Evolutionary conservation across 2,797 vertebrate species (phyloP).

Genomic region (Fringilla coelebs): DNA sequence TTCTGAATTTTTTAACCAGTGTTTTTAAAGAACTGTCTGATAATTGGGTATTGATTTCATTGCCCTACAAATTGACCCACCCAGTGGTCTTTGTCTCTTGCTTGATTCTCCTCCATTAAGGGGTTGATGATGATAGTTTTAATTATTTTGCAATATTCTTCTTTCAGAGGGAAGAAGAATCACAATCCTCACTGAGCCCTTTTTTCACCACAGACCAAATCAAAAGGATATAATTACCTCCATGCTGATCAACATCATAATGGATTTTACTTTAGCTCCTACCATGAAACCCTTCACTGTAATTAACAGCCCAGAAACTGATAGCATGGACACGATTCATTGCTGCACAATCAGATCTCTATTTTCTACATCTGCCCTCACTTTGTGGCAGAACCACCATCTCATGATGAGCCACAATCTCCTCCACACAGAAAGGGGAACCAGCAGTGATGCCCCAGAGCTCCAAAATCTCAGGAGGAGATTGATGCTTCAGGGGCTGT

Average conservation of each 20-base stretch:
- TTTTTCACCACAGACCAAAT: not conserved
- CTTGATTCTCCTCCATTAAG: conserved; percentile 4
- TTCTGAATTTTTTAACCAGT: not conserved
- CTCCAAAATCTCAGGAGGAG: not conserved
- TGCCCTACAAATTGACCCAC: conserved; percentile 13
- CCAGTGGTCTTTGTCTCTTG: not conserved
- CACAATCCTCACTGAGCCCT: not conserved
- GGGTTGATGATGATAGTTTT: not conserved
- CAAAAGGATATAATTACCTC: conserved; percentile 25
- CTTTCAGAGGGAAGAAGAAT: not conserved
- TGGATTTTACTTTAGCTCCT: conserved; percentile 10
- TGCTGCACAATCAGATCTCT: not conserved
- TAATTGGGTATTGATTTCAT: conserved; percentile 29
- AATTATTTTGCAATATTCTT: conserved; percentile 1
- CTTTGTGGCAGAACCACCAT: not conserved
- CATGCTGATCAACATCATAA: conserved; percentile 19
- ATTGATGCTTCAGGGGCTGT: not conserved
- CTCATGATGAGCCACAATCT: not conserved
- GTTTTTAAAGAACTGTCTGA: conserved; percentile 1
- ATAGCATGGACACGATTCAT: not conserved
- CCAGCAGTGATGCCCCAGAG: not conserved
- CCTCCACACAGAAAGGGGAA: no score
- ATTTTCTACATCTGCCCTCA: not conserved
- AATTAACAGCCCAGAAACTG: conserved; percentile 26
- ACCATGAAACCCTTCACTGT: not conserved